A percentile compares a stretch with the other conserved stretches of the same genome.
Evolutionary conservation across 2,113 vertebrate species (phyloP).

Genomic region (Todiramphus saurophagus): DNA sequence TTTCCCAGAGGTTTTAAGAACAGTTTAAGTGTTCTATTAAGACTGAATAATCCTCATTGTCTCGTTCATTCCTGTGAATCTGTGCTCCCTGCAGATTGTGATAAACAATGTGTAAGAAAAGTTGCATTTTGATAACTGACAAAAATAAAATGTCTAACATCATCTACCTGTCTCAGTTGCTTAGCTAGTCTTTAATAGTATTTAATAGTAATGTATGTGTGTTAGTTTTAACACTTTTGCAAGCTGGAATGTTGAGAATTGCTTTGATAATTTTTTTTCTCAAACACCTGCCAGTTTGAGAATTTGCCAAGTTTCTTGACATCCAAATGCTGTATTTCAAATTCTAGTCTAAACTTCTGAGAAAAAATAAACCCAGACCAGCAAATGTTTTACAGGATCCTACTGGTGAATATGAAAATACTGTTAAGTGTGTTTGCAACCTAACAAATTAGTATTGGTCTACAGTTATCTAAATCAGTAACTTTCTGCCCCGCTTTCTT

Average conservation of each 20-base stretch:
- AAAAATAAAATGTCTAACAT: background rate
- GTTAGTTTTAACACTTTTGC: background rate
- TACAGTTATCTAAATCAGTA: background rate
- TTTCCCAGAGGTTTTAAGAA: background rate
- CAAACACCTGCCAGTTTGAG: background rate
- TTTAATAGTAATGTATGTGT: background rate
- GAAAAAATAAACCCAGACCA: background rate
- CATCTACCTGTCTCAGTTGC: background rate
- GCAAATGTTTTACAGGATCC: background rate
- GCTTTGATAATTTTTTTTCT: background rate
- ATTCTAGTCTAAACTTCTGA: background rate
- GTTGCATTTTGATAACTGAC: background rate
- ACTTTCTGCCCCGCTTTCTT: background rate
- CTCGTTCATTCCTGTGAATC: background rate
- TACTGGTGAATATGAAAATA: background rate
- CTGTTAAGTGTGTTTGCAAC: background rate
- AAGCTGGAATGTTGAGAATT: background rate
- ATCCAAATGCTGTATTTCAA: background rate
- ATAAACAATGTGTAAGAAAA: background rate
- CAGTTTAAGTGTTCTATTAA: background rate
- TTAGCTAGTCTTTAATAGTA: background rate
- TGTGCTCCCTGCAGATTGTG: conserved; percentile 3
- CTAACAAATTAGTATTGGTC: background rate
- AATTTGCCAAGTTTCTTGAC: conserved; percentile 1
- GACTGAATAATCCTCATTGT: background rate